Conservation (phyloP, 30 jellyfish, hydroid and myxozoan species). For the Turritopsis rubra region DNA sequence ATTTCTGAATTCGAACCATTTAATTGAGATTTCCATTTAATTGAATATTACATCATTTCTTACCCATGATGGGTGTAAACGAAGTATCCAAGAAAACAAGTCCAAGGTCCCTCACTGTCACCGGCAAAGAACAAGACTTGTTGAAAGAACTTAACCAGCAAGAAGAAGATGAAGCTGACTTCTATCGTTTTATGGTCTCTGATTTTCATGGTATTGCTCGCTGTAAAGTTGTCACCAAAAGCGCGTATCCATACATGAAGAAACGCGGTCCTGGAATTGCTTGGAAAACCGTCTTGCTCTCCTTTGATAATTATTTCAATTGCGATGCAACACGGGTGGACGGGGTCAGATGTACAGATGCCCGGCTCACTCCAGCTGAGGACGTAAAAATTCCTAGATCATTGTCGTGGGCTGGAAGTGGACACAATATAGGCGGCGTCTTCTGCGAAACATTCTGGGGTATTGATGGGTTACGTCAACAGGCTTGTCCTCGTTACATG, state of each 20-base stretch:
- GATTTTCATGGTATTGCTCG: constrained; percentile 17
- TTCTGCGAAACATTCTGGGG: constrained; percentile 10
- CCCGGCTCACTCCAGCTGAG: neutral
- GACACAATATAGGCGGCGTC: neutral
- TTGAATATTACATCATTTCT: neutral
- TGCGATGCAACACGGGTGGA: constrained; percentile 7
- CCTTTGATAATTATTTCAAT: neutral
- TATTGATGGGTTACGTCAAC: neutral
- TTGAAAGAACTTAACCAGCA: neutral
- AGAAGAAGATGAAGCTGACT: neutral
- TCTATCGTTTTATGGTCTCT: neutral
- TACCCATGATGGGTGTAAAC: neutral
- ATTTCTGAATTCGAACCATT: neutral
- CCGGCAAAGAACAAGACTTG: neutral
- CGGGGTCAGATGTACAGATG: constrained; percentile 2
- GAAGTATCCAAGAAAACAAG: neutral
- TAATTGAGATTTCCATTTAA: neutral
- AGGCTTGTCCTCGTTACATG: constrained; percentile 16
- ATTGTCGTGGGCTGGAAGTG: constrained; percentile 6
- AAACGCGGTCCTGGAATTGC: constrained; percentile 4
- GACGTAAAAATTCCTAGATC: neutral
- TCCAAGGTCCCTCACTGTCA: neutral
- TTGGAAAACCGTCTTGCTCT: neutral
- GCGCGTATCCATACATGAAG: constrained; percentile 1
- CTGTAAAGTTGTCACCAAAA: constrained; percentile 7